Base-by-base conservation (phyloP, 2,113 vertebrate genomes). In the Carassius auratus region DNA sequence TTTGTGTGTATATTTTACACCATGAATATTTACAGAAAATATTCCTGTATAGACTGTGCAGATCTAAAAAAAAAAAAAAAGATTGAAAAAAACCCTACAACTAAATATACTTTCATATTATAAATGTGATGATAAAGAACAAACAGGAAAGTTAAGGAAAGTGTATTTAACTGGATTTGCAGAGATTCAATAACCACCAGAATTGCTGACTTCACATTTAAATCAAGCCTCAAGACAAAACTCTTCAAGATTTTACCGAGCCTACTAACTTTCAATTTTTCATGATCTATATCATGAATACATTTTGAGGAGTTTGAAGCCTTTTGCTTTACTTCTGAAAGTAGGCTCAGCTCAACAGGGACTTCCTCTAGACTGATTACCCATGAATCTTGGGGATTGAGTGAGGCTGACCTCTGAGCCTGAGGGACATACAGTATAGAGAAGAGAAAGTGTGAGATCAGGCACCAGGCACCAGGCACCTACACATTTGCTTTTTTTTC, bases 401-500 rank as follows among this genome's bases (percentile, higher is more conserved):
- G 45, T 26, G 62, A 57, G 75, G 14, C n/a, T 77, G 61, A 69
- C 61, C 62, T 55, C 59, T 36, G 19, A 42, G 62, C 33, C 62
- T 26, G 15, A 19, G 14, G 50, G 30, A 14, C 62, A 71, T 79
- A 38, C 36, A 38, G 36, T 38, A 57, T 55, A 57, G 52, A 66
- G 45, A 80, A 80, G 62, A 62, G 50, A 71, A 57, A 33, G 50
- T 79, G 75, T 73, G 75, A 76, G n/a, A 76, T 50, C 73, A 48
- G 73, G 73, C 73, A 50, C n/a, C 73, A 48, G 73, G 73, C 73
- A 50, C n/a, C 73, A 50, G 73, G 42, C 73, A 50, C n/a, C 42
- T 50, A 26, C 45, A 52, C 42, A 50, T 26, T 2, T 1, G 0
- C 4, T 73, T 73, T 68, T 68, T 36, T 19, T 26, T 26, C 26